Conservation (phyloP, 2,888 invertebrate species). For the Prionchulus punctatus region DNA sequence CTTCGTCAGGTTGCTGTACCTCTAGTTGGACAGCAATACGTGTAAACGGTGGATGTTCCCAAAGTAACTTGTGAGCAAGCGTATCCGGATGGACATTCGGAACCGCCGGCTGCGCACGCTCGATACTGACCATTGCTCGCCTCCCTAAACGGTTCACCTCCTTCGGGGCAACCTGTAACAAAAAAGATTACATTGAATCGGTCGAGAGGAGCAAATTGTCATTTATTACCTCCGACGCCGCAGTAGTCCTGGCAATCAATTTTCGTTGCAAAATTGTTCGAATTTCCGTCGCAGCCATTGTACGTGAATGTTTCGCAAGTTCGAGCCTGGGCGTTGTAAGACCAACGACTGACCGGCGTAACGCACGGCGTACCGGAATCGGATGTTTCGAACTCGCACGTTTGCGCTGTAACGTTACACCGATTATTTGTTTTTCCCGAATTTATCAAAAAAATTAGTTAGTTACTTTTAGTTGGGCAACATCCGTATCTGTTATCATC, state of each 20-base stretch:
- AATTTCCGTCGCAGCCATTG: too few relatives aligned
- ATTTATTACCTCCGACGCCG: slow-evolving; percentile 1
- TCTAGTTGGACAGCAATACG: slow-evolving; percentile 13
- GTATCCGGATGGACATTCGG: slow-evolving; percentile 27
- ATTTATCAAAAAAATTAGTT: too few relatives aligned
- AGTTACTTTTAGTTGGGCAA: slow-evolving; percentile 22
- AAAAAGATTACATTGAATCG: too few relatives aligned
- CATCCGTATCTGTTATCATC: slow-evolving; percentile 31
- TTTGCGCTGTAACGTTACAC: slow-evolving; percentile 21
- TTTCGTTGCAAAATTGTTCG: too few relatives aligned
- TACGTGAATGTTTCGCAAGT: slow-evolving; percentile 11
- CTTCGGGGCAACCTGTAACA: slow-evolving; percentile 23
- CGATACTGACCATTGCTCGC: slow-evolving; percentile 23
- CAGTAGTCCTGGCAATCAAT: slow-evolving; percentile 31
- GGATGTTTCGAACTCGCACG: slow-evolving; percentile 28
- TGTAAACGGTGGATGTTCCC: slow-evolving; percentile 18
- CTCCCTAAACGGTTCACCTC: slow-evolving; percentile 30
- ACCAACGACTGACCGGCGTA: slow-evolving; percentile 30
- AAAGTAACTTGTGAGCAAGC: slow-evolving; percentile 28
- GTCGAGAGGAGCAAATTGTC: background rate
- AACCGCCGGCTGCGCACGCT: slow-evolving; percentile 23
- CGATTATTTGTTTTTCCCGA: background rate
- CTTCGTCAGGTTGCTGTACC: too few relatives aligned
- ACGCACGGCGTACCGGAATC: slow-evolving; percentile 29
- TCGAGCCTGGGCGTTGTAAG: slow-evolving; percentile 21